These are phyloP conservation scores for Caradrina kadenii DNA, from an alignment of 2,888 invertebrate genomes.

Conservation along the genomic window DNA sequence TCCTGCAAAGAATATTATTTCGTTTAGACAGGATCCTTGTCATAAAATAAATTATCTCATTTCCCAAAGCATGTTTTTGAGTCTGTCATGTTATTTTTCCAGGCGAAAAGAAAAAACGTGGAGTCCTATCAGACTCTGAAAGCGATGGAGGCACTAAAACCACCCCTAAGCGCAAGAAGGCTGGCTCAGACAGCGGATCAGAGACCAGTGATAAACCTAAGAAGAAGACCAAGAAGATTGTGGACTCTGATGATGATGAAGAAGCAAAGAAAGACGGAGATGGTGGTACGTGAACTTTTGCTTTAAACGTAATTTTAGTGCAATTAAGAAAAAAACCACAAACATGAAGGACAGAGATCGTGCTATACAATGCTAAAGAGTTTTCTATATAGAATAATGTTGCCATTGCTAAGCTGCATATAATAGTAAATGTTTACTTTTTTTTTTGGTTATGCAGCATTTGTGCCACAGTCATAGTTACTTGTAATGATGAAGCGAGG, in stretches of 20 bases:
- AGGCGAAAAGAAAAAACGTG: conserved; percentile 84
- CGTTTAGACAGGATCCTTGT: neutral
- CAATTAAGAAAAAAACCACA: too few relatives aligned
- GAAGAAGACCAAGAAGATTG: conserved; percentile 90
- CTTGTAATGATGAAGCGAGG: too few relatives aligned
- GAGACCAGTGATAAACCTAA: conserved; percentile 84
- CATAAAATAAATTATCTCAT: too few relatives aligned
- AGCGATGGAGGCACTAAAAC: conserved; percentile 80
- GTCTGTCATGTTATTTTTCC: neutral
- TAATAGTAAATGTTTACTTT: too few relatives aligned
- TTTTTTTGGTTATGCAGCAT: too few relatives aligned
- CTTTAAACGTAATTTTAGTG: neutral
- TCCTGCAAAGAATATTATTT: too few relatives aligned
- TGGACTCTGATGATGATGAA: conserved; percentile 93
- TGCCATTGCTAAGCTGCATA: too few relatives aligned
- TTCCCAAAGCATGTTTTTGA: neutral
- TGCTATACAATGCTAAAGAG: too few relatives aligned
- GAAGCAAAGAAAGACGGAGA: conserved; percentile 79
- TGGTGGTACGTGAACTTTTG: conserved; percentile 70
- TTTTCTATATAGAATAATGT: too few relatives aligned
- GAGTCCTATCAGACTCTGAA: conserved; percentile 89
- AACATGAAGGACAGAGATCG: too few relatives aligned
- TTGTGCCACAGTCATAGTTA: too few relatives aligned
- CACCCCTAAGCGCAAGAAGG: conserved; percentile 82
- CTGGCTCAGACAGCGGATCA: conserved; percentile 83